Evolutionary conservation across 2,888 invertebrate genomes (phyloP), one percentile per base, ranked within the genome.

Genomic region (Carabus problematicus): DNA sequence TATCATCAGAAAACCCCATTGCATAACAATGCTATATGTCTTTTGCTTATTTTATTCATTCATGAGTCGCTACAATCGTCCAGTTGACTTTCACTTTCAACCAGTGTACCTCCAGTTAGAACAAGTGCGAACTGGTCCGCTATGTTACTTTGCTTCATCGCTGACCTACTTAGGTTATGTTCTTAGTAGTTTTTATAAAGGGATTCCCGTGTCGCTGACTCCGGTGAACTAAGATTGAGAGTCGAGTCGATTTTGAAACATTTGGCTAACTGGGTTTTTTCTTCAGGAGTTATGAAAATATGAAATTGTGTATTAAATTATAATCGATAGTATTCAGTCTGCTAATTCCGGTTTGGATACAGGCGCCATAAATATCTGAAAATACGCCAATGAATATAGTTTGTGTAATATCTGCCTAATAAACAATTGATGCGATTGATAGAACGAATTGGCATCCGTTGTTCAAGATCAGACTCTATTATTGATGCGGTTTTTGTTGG

Each of bases 1-100:
- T 63, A 63, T 64, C 45, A 55, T 55, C 64, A 64, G 49, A 52
- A 64, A 43, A 55, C 64, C 64, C 64, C 55, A 64, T 64, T 64
- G 64, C 64, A 64, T 64, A 64, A 64, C 39, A n/a, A 42, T n/a
- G 14, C 11, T 45, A 45, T 6, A 12, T n/a, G 14, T 3, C 29
- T 45, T 45, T 12, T 12, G 42, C 11, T 47, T 43, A 45, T 12
- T 29, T 41, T 56, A 45, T 56, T 64, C 64, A 64, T 64, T 64
- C 64, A 64, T 43, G 11, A 61, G 43, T 29, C 18, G 56, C 19
- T 56, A 54, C 43, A 64, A 42, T 18, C 55, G 45, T 14, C 64
- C 64, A 54, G 14, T 43, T 55, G 42, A 55, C 55, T 42, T 64
- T 64, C 55, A n/a, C 52, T 52, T 45, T 45, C 45, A 3, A 4